These are phyloP conservation scores for Drosophila melanosoma DNA, from an alignment of 2,888 invertebrate genomes.

Conservation along the genomic window DNA sequence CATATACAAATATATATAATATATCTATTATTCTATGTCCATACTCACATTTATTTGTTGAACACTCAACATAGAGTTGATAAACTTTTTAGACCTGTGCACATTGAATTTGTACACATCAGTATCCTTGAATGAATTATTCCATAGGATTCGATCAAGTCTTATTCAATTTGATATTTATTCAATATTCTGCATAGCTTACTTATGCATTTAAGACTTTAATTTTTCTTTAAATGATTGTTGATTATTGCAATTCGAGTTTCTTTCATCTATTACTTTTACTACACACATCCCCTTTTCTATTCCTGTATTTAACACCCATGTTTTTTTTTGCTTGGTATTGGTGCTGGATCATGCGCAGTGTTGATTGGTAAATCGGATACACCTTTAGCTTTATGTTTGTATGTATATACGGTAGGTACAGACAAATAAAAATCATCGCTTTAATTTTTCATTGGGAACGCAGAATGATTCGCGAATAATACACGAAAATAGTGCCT, in stretches of 20 bases:
- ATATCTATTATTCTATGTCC: neutral
- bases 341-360: constrained; percentile 7
- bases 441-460: neutral
- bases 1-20: neutral
- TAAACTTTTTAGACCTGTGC: neutral
- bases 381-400: neutral
- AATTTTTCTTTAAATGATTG: neutral
- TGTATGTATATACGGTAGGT: neutral
- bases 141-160: neutral
- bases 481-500: neutral
- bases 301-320: constrained; percentile 3
- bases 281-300: constrained; percentile 4
- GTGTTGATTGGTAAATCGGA: neutral
- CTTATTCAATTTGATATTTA: neutral
- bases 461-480: neutral
- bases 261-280: neutral
- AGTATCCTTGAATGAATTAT: neutral
- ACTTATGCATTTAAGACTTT: neutral
- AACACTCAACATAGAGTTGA: neutral
- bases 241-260: neutral
- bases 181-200: neutral
- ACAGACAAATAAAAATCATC: constrained; percentile 1
- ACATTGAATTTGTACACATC: constrained; percentile 8
- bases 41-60: constrained; percentile 10
- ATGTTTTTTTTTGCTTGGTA: neutral